Conservation (phyloP, 2,113 vertebrate species). For the Austrofundulus limnaeus region DNA sequence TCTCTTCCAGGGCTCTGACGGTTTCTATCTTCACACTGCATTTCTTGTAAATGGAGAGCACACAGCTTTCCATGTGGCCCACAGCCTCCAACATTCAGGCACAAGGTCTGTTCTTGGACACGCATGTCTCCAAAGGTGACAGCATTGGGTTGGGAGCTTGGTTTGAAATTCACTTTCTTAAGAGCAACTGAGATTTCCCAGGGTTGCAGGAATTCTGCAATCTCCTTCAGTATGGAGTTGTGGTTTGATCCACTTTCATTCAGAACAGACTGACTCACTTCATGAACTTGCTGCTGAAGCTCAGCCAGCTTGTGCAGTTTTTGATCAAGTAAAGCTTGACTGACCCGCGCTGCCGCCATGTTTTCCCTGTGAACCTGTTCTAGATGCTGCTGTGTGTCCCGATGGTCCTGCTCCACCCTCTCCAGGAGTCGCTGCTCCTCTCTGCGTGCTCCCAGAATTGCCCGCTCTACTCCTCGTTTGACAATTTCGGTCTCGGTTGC, state of each 20-base stretch:
- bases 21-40: conserved; percentile 37
- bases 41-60: conserved; percentile 67
- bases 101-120: conserved; percentile 67
- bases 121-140: conserved; percentile 76
- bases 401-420: conserved; percentile 79
- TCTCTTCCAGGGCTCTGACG: conserved; percentile 32
- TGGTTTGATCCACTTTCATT: conserved; percentile 41
- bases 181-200: conserved; percentile 75
- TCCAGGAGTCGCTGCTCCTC: conserved; percentile 76
- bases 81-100: conserved; percentile 60
- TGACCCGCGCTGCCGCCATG: conserved; percentile 61
- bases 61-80: conserved; percentile 64
- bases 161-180: conserved; percentile 78
- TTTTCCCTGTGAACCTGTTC: conserved; percentile 76
- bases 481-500: conserved; percentile 59
- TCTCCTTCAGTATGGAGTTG: conserved; percentile 61
- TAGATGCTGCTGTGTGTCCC: conserved; percentile 70
- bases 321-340: conserved; percentile 70
- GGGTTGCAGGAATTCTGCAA: conserved; percentile 72
- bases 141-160: conserved; percentile 69
- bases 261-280: conserved; percentile 22
- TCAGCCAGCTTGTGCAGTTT: conserved; percentile 61
- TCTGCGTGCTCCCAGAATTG: conserved; percentile 70
- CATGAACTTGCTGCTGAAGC: conserved; percentile 62
- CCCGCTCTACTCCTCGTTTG: conserved; percentile 69